These are phyloP conservation scores for Heliornis fulica DNA, from an alignment of 2,113 vertebrate genomes.

Conservation along the genomic window DNA sequence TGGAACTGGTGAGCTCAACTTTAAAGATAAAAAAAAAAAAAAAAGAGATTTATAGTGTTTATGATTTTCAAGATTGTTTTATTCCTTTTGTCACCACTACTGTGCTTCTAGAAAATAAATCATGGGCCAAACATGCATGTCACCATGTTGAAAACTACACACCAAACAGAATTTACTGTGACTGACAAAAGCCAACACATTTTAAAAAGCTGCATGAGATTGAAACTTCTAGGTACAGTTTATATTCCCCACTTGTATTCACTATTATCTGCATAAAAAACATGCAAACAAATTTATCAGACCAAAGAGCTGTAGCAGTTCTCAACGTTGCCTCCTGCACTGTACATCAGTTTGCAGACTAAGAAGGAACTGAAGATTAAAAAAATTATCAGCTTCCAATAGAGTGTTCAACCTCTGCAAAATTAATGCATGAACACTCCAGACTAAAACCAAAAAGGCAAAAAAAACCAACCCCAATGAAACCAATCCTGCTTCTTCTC, in stretches of 20 bases:
- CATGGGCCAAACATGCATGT: background rate
- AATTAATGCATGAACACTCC: background rate
- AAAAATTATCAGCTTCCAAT: background rate
- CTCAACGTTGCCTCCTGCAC: background rate
- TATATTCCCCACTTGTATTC: background rate
- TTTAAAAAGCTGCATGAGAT: background rate
- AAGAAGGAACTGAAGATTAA: background rate
- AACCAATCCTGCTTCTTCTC: background rate
- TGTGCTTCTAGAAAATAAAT: background rate
- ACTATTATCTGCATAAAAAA: background rate
- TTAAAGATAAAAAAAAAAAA: background rate
- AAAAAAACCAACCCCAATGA: background rate
- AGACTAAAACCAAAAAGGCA: background rate
- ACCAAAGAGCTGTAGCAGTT: background rate
- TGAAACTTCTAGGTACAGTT: background rate
- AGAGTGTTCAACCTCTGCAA: background rate
- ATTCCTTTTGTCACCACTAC: background rate
- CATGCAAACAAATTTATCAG: background rate
- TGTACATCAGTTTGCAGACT: background rate
- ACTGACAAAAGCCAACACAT: background rate
- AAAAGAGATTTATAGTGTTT: background rate
- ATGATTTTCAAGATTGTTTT: background rate
- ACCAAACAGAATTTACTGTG: background rate
- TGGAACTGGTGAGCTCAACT: background rate
- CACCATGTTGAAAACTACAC: background rate